Conservation (phyloP, 2,797 vertebrate genomes). For the Tympanoctomys barrerae region DNA sequence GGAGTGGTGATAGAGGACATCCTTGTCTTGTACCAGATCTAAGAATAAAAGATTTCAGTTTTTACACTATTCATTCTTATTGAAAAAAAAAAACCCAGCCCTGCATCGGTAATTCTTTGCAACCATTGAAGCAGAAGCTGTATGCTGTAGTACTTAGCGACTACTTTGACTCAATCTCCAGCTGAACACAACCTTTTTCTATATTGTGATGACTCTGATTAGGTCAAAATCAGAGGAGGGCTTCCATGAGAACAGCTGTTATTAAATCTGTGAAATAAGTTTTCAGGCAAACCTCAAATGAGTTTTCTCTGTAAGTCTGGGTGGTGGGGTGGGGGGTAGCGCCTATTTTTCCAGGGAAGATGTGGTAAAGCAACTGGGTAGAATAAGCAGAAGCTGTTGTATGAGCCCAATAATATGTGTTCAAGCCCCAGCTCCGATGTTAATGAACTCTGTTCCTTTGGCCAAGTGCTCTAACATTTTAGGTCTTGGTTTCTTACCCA, state of each 20-base stretch:
- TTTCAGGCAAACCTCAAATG: background rate
- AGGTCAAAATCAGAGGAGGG: background rate
- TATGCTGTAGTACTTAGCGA: background rate
- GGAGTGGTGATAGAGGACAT: too few relatives aligned
- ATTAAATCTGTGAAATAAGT: background rate
- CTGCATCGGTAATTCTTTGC: background rate
- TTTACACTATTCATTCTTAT: constrained; percentile 43
- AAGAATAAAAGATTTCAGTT: too few relatives aligned
- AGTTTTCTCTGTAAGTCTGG: constrained; percentile 31
- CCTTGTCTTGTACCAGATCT: too few relatives aligned
- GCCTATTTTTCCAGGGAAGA: background rate
- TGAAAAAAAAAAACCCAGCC: background rate
- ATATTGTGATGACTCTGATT: background rate
- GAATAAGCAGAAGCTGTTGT: background rate
- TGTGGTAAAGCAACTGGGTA: background rate
- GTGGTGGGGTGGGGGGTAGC: background rate
- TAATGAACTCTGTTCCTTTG: background rate
- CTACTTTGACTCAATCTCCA: background rate
- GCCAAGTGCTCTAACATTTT: background rate
- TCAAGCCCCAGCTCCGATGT: background rate
- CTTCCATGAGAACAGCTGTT: background rate
- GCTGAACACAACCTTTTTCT: background rate
- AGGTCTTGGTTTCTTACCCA: background rate
- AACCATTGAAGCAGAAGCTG: background rate
- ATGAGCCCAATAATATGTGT: background rate